Evolutionary conservation across 2,113 vertebrate species (phyloP).

Genomic region (Motacilla tschutschensis): DNA sequence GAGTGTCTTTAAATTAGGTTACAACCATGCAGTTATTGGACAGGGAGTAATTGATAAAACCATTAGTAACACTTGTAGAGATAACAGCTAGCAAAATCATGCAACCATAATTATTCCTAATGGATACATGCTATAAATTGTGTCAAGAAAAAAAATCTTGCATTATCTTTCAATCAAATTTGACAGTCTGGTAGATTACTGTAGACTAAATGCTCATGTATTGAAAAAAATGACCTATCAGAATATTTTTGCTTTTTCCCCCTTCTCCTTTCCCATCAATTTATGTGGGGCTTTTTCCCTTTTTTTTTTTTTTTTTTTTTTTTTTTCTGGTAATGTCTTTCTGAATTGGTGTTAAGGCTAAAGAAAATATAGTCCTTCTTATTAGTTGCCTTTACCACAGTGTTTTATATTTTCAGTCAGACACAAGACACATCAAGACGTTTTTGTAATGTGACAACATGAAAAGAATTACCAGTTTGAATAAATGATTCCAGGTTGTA

Average conservation of each 20-base stretch:
- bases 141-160: constrained; percentile 82
- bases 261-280: constrained; percentile 40
- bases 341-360: constrained; percentile 14
- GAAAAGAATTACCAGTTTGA: constrained; percentile 50
- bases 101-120: constrained; percentile 95
- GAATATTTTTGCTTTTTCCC: constrained; percentile 48
- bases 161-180: constrained; percentile 87
- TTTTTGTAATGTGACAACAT: constrained; percentile 55
- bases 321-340: constrained; percentile 21
- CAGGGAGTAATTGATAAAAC: constrained; percentile 96
- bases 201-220: constrained; percentile 70
- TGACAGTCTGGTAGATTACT: constrained; percentile 79
- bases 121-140: constrained; percentile 94
- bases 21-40: constrained; percentile 94
- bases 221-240: constrained; percentile 71
- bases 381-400: constrained; percentile 40
- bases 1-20: constrained; percentile 93
- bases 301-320: neutral
- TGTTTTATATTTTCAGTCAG: constrained; percentile 50
- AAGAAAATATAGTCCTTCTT: constrained; percentile 27
- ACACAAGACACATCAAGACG: constrained; percentile 23
- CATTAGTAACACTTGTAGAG: constrained; percentile 99
- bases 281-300: neutral
- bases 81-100: constrained; percentile 96
- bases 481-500: constrained; percentile 49